A percentile compares a stretch with the other conserved stretches of the same genome.
Conservation (phyloP, 2,797 vertebrate genomes). For the Pseudochromis fuscus region DNA sequence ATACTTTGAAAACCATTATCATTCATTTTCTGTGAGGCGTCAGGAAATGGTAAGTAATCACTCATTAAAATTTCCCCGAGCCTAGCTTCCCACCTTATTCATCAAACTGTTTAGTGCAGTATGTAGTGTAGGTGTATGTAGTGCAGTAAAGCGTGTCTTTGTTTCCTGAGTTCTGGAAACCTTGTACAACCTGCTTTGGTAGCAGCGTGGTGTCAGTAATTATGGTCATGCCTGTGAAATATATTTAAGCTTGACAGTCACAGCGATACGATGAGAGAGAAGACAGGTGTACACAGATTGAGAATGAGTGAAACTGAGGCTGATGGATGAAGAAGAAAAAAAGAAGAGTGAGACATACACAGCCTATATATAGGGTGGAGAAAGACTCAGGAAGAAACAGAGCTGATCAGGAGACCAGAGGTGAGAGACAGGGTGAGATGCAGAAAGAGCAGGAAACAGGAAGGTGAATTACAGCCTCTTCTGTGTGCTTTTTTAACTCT, state of each 20-base stretch:
- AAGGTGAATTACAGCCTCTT: conserved; percentile 25
- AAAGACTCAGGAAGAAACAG: conserved; percentile 25
- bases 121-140: not conserved
- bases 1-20: too few species aligned
- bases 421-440: conserved; percentile 54
- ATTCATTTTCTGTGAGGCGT: too few species aligned
- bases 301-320: conserved; percentile 20
- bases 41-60: too few species aligned
- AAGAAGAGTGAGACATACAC: too few species aligned
- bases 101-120: not conserved
- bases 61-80: not conserved
- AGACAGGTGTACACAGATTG: conserved; percentile 40
- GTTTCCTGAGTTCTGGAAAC: not conserved
- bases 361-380: conserved; percentile 65
- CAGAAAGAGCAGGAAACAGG: conserved; percentile 26
- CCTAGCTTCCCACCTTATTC: too few species aligned
- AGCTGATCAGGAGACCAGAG: conserved; percentile 53
- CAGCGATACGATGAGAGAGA: conserved; percentile 21
- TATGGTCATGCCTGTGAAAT: conserved; percentile 30
- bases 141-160: not conserved
- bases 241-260: conserved; percentile 37
- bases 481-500: conserved; percentile 15
- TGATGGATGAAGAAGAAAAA: conserved; percentile 15
- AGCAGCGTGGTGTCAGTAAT: conserved; percentile 34
- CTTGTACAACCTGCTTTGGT: conserved; percentile 22